These are phyloP conservation scores for Cyphomyrus discorhynchus DNA, from an alignment of 2,113 vertebrate genomes.

Conservation along the genomic window DNA sequence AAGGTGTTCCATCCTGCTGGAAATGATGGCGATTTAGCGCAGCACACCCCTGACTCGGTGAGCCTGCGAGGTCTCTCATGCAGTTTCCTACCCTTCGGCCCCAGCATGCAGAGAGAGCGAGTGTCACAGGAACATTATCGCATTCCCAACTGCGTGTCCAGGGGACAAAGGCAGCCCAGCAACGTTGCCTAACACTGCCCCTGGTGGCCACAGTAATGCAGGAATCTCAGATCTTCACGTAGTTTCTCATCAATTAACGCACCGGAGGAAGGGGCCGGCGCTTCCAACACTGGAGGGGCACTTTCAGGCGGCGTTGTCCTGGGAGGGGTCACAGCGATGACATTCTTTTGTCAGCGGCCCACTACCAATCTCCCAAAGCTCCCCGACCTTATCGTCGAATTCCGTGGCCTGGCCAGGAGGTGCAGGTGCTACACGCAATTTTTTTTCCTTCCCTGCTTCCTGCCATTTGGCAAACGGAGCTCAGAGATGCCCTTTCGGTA, in stretches of 20 bases:
- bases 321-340: not conserved
- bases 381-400: not conserved
- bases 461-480: not conserved
- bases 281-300: not conserved
- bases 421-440: not conserved
- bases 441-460: not conserved
- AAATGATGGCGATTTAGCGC: not conserved
- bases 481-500: not conserved
- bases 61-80: not conserved
- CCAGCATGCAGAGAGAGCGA: not conserved
- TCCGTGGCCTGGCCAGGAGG: not conserved
- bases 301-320: not conserved
- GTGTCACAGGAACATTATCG: not conserved
- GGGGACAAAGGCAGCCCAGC: not conserved
- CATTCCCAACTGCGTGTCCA: not conserved
- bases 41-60: not conserved
- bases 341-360: not conserved
- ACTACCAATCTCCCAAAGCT: not conserved
- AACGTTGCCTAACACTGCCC: not conserved
- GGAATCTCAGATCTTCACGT: not conserved
- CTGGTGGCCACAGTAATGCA: not conserved
- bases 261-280: not conserved
- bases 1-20: not conserved
- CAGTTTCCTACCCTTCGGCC: not conserved
- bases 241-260: not conserved